phyloP scores from a whole-genome alignment of 2,797 vertebrate genomes.

The Syngnathus rostellatus region DNA sequence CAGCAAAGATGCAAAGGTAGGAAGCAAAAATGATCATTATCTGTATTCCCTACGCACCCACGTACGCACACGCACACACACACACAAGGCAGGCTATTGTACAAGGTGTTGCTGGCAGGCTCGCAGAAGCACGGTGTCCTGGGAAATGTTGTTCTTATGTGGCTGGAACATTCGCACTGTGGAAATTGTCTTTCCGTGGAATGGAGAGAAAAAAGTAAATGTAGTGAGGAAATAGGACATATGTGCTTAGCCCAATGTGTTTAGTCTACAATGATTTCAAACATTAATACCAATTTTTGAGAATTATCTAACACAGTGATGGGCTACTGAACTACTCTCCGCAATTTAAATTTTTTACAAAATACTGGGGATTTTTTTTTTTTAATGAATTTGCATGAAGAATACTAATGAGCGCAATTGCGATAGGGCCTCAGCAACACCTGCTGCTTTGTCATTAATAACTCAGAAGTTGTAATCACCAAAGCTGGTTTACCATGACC shows the following conservation, averaged over 20 bases:
- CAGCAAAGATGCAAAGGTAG: slow-evolving; percentile 89
- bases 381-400: neutral
- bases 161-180: neutral
- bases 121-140: neutral
- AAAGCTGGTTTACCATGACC: slow-evolving; percentile 16
- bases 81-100: neutral
- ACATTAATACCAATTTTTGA: too few relatives aligned
- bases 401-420: neutral
- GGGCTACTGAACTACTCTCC: too few relatives aligned
- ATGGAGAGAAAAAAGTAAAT: neutral
- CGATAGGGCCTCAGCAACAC: neutral
- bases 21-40: neutral
- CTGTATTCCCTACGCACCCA: neutral
- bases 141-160: neutral
- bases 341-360: too few relatives aligned
- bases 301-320: too few relatives aligned
- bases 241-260: too few relatives aligned
- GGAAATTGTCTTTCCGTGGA: neutral
- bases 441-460: neutral
- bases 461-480: neutral
- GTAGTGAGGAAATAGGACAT: neutral
- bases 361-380: too few relatives aligned
- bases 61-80: neutral
- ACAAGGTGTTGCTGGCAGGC: neutral
- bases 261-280: neutral